phyloP scores from a whole-genome alignment of 2,888 invertebrate species.

The Idaea aversata region DNA sequence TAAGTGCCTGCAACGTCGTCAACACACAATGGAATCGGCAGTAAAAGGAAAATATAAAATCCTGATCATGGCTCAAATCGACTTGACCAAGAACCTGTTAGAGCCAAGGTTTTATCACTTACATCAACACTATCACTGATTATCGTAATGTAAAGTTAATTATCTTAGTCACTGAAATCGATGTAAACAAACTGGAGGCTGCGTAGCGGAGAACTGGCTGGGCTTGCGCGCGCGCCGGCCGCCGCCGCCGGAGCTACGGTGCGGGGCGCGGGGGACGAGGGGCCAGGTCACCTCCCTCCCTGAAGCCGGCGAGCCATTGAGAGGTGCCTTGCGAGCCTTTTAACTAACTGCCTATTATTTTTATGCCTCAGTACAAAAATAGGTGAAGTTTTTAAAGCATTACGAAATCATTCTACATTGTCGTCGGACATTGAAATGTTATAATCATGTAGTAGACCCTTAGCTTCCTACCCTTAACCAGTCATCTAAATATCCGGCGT shows the following conservation, averaged over 20 bases:
- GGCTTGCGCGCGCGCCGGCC: slow-evolving; percentile 71
- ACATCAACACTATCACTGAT: slow-evolving; percentile 38
- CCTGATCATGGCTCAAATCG: slow-evolving; percentile 21
- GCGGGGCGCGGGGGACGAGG: slow-evolving; percentile 37
- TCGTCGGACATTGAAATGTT: not conserved
- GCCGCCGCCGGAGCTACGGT: slow-evolving; percentile 38
- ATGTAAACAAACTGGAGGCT: slow-evolving; percentile 78
- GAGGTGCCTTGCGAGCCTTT: slow-evolving; percentile 46
- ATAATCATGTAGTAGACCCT: not conserved
- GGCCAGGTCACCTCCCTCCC: slow-evolving; percentile 57
- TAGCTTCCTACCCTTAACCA: not conserved
- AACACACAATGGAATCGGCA: slow-evolving; percentile 43
- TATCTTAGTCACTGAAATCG: slow-evolving; percentile 28
- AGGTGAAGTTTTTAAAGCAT: slow-evolving; percentile 2
- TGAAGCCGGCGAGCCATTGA: slow-evolving; percentile 56
- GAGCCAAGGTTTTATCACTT: slow-evolving; percentile 27
- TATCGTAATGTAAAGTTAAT: slow-evolving; percentile 19
- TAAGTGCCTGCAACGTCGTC: slow-evolving; percentile 39
- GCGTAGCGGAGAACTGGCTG: slow-evolving; percentile 75
- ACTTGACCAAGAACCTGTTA: slow-evolving; percentile 18
- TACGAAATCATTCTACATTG: not conserved
- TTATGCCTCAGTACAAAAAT: slow-evolving; percentile 56
- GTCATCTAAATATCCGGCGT: not conserved
- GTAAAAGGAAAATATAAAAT: slow-evolving; percentile 32
- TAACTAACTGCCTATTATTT: slow-evolving; percentile 53